These are phyloP conservation scores for Drosophila takahashii DNA, from an alignment of 1,140 invertebrate genomes.

Conservation along the genomic window DNA sequence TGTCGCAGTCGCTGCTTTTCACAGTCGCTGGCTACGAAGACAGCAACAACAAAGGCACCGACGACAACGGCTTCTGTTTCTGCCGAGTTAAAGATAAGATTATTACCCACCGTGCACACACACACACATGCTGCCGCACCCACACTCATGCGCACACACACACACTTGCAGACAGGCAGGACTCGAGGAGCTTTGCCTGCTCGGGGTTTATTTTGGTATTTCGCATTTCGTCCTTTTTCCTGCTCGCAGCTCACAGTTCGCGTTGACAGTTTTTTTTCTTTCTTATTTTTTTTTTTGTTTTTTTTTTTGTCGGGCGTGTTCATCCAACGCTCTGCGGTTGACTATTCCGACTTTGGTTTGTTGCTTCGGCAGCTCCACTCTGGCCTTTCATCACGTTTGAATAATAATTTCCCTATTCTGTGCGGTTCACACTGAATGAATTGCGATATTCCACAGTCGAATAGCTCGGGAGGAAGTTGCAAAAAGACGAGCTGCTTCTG, in stretches of 20 bases:
- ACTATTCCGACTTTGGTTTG: constrained; percentile 45
- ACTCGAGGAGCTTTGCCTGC: constrained; percentile 28
- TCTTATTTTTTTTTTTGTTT: background rate
- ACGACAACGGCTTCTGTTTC: constrained; percentile 75
- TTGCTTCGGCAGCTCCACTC: constrained; percentile 6
- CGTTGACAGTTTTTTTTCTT: constrained; percentile 8
- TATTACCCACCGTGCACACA: constrained; percentile 62
- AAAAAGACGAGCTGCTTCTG: background rate
- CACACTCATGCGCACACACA: constrained; percentile 14
- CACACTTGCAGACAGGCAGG: background rate
- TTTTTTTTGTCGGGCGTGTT: constrained; percentile 8
- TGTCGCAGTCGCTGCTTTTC: constrained; percentile 54
- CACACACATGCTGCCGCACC: constrained; percentile 12
- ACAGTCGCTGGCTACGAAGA: constrained; percentile 66
- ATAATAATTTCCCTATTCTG: constrained; percentile 20
- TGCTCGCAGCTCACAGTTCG: constrained; percentile 17
- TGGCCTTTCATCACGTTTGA: constrained; percentile 24
- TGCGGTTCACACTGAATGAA: constrained; percentile 31
- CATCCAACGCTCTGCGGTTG: constrained; percentile 59
- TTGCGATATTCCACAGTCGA: constrained; percentile 10
- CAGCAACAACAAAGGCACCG: constrained; percentile 36
- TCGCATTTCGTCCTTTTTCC: constrained; percentile 43
- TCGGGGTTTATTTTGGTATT: constrained; percentile 74
- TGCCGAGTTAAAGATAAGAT: constrained; percentile 81
- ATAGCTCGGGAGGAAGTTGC: background rate